Conservation (phyloP, 2,113 vertebrate genomes). For the cat (Felis catus) region DNA sequence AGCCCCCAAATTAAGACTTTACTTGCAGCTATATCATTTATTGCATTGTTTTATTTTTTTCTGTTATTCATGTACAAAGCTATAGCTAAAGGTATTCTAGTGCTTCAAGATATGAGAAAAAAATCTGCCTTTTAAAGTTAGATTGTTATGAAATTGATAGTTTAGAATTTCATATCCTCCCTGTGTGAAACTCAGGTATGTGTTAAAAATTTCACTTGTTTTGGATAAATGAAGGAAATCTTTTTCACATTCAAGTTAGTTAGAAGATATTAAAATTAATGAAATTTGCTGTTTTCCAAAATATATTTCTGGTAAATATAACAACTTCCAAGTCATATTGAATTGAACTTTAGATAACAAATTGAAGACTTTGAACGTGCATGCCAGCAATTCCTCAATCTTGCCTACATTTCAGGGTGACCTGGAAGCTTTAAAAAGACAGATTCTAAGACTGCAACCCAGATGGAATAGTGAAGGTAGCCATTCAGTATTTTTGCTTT, state of each 20-base stretch:
- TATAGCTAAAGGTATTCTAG: background rate
- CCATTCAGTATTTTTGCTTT: background rate
- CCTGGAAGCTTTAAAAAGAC: background rate
- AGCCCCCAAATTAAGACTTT: background rate
- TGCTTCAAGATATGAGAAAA: background rate
- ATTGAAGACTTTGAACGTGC: background rate
- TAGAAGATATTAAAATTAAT: conserved; percentile 19
- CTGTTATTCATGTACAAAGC: background rate
- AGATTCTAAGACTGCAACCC: background rate
- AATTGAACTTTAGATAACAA: background rate
- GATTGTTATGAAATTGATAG: background rate
- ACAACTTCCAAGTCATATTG: background rate
- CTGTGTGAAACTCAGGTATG: background rate
- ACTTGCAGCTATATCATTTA: conserved; percentile 8
- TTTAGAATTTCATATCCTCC: background rate
- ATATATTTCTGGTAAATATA: conserved; percentile 2
- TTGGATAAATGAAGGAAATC: background rate
- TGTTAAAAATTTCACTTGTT: conserved; percentile 28
- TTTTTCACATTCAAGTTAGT: background rate
- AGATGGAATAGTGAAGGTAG: background rate
- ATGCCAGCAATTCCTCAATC: background rate
- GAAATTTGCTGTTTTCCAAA: conserved; percentile 15
- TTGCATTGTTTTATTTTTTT: background rate
- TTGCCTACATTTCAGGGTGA: background rate
- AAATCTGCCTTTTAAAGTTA: background rate